Conservation (phyloP, 2,888 invertebrate species). For the Chrysolina haemoptera region DNA sequence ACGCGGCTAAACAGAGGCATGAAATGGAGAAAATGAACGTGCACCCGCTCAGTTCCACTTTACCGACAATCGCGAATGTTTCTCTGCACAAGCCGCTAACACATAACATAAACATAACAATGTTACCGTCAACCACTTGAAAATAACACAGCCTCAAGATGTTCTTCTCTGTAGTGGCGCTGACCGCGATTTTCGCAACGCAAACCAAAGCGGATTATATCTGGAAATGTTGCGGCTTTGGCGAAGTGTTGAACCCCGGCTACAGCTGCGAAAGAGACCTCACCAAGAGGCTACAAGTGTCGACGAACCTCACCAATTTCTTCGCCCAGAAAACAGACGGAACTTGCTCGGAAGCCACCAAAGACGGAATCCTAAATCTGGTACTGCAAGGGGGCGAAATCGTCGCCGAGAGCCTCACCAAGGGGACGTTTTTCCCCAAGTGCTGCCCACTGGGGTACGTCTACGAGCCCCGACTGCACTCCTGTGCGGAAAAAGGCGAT, state of each 20-base stretch:
- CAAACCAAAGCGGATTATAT: not conserved
- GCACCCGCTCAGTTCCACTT: not conserved
- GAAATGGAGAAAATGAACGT: slow-evolving; percentile 1
- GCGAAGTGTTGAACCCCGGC: slow-evolving; percentile 30
- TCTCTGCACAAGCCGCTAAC: not conserved
- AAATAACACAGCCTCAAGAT: not conserved
- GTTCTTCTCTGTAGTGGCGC: not conserved
- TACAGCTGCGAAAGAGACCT: slow-evolving; percentile 33
- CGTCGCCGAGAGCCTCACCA: not conserved
- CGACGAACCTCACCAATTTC: slow-evolving; percentile 32
- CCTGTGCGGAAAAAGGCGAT: slow-evolving; percentile 49
- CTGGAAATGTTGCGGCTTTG: slow-evolving; percentile 36
- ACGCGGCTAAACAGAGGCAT: not conserved
- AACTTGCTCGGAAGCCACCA: slow-evolving; percentile 36
- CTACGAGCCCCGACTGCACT: slow-evolving; percentile 55
- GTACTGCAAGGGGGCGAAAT: slow-evolving; percentile 1
- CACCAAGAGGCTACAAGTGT: slow-evolving; percentile 32
- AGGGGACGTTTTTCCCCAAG: slow-evolving; percentile 52
- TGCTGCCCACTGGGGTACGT: slow-evolving; percentile 59
- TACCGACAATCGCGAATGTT: not conserved
- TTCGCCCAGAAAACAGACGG: slow-evolving; percentile 22
- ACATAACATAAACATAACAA: not conserved
- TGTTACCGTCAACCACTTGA: not conserved
- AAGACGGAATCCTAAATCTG: slow-evolving; percentile 26
- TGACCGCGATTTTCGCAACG: not conserved